Conservation (phyloP, 53 echinoderm and acorn worm species). For the Henricia sp. region DNA sequence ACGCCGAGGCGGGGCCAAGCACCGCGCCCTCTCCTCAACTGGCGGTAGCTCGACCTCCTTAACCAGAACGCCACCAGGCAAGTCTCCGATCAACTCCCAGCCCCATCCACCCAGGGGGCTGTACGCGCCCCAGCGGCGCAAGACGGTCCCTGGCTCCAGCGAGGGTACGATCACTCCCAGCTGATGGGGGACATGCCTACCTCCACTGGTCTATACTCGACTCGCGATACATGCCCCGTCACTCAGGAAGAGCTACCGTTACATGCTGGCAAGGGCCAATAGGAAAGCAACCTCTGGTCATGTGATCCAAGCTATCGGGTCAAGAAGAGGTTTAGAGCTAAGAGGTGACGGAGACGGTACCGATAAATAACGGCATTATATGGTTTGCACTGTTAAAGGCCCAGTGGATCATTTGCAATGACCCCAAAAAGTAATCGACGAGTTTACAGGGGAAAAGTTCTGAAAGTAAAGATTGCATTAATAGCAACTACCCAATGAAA, state of each 20-base stretch:
- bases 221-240: slow-evolving; percentile 49
- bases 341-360: slow-evolving; percentile 8
- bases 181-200: slow-evolving; percentile 77
- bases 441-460: too few relatives aligned
- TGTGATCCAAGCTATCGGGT: too few relatives aligned
- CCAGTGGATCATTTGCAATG: too few relatives aligned
- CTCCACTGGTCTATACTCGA: slow-evolving; percentile 62
- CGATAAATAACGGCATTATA: not conserved
- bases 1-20: slow-evolving; percentile 63
- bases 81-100: slow-evolving; percentile 32
- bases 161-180: slow-evolving; percentile 74
- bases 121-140: slow-evolving; percentile 54
- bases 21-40: slow-evolving; percentile 76
- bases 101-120: slow-evolving; percentile 75
- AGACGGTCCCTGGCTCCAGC: too few relatives aligned
- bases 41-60: slow-evolving; percentile 56
- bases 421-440: too few relatives aligned
- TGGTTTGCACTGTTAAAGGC: too few relatives aligned
- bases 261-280: slow-evolving; percentile 29
- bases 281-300: too few relatives aligned
- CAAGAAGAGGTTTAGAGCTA: too few relatives aligned
- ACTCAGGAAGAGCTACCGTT: slow-evolving; percentile 23
- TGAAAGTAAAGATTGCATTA: too few relatives aligned
- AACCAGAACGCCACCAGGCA: slow-evolving; percentile 4
- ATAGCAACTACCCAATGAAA: too few relatives aligned